A percentile compares a stretch with the other conserved stretches of the same genome.
Conservation (phyloP, 2,797 vertebrate species). For the Octomys mimax region DNA sequence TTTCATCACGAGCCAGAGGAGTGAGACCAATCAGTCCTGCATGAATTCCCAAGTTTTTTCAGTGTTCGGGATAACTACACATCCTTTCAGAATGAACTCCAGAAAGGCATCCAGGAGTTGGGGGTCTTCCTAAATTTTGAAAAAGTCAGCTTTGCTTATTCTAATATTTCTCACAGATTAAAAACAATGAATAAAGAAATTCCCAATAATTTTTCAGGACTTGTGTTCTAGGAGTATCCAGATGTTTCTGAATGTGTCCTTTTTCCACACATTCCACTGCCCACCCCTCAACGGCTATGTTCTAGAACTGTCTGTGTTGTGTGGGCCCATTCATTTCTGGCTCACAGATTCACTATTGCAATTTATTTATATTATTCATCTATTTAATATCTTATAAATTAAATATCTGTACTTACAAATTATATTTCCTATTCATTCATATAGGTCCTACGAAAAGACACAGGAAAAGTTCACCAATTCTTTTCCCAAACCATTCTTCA, state of each 20-base stretch:
- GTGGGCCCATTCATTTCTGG: constrained; percentile 10
- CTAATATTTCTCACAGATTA: constrained; percentile 17
- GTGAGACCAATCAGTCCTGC: neutral
- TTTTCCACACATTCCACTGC: neutral
- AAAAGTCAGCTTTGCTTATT: neutral
- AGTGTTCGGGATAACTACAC: neutral
- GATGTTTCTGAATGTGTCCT: neutral
- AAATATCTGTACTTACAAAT: neutral
- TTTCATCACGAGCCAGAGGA: neutral
- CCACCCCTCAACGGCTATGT: neutral
- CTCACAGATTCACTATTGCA: neutral
- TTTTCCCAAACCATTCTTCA: constrained; percentile 76
- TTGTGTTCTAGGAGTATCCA: neutral
- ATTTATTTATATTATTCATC: neutral
- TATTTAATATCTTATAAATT: neutral
- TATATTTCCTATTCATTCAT: constrained; percentile 35
- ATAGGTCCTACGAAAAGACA: constrained; percentile 10
- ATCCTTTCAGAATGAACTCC: constrained; percentile 9
- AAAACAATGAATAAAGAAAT: constrained; percentile 18
- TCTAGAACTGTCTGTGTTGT: neutral
- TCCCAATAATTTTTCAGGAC: neutral
- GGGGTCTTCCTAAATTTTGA: neutral
- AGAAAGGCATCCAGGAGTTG: neutral
- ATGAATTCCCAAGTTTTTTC: neutral
- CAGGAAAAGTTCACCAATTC: constrained; percentile 1